Base-by-base conservation (phyloP, 2,113 vertebrate genomes). In the Ranitomeya imitator region DNA sequence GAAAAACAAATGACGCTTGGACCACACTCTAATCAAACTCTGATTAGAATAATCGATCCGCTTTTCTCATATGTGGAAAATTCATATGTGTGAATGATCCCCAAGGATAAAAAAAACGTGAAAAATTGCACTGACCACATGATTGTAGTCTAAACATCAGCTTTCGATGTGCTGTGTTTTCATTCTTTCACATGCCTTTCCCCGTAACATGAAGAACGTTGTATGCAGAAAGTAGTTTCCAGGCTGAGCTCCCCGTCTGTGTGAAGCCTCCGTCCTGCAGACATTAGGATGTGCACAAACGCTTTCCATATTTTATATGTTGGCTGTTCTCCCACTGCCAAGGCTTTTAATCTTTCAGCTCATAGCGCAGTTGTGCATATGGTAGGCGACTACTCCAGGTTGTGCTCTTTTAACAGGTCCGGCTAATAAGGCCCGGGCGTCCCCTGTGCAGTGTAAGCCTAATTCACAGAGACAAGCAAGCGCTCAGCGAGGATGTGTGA, bases 381-480 rank as follows among this genome's bases (percentile, higher is more conserved):
- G 80, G 80, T 37, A 71, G 67, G 80, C 55, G 52, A 52, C 59
- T 63, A 55, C 37, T 77, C 71, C 60, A 79, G 60, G 73, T 79
- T 84, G 87, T 63, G 73, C 87, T 88, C 82, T 88, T 88, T 88
- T 69, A 88, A 59, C 60, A 69, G 81, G 87, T 85, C 87, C 74
- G 74, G 74, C 74, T 88, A 85, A 88, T 88, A 83, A 85, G 73
- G 73, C 82, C 73, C 71, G 55, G 52, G 60, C 26, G 71, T 88
- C 73, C 74, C 87, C 87, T 88, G 87, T 88, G 82, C 82, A 88
- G 73, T 69, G 81, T 88, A 69, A 85, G 81, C 73, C 81, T 88
- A 88, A 88, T 88, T 88, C 82, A 59, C 60, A 78, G n/a, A 85
- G 87, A 88, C 87, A 88, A 60, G 59, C 71, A 51, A 84, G 80